A percentile compares a stretch with the other conserved stretches of the same genome.
Conservation (phyloP, 2,113 vertebrate genomes). For the Phylloscopus trochilus region DNA sequence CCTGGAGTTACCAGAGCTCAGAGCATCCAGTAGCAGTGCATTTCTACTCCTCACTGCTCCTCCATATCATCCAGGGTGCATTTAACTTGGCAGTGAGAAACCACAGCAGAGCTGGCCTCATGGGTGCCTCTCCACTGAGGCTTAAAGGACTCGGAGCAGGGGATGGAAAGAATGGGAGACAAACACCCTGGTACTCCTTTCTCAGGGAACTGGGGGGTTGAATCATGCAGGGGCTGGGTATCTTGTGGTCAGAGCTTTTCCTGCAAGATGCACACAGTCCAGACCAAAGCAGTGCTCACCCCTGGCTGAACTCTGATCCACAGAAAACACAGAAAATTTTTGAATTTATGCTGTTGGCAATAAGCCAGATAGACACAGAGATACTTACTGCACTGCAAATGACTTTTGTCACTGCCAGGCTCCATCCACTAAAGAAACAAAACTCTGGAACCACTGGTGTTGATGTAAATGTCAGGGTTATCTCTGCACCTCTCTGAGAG, state of each 20-base stretch:
- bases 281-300: neutral
- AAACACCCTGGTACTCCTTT: neutral
- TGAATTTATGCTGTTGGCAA: neutral
- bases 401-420: neutral
- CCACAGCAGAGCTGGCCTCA: neutral
- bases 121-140: neutral
- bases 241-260: neutral
- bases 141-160: neutral
- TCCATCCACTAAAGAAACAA: neutral
- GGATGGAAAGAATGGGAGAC: neutral
- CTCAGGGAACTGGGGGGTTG: neutral
- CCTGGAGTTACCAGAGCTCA: neutral
- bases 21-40: neutral
- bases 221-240: neutral
- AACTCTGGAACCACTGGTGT: neutral
- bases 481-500: neutral
- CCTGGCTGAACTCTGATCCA: neutral
- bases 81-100: neutral
- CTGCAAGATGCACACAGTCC: neutral
- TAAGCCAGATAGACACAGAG: neutral
- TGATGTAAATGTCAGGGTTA: neutral
- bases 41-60: neutral
- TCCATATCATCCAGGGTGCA: neutral
- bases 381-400: neutral
- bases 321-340: neutral